Conservation (phyloP, 2,888 invertebrate species). For the Pristionchus entomophagus region DNA sequence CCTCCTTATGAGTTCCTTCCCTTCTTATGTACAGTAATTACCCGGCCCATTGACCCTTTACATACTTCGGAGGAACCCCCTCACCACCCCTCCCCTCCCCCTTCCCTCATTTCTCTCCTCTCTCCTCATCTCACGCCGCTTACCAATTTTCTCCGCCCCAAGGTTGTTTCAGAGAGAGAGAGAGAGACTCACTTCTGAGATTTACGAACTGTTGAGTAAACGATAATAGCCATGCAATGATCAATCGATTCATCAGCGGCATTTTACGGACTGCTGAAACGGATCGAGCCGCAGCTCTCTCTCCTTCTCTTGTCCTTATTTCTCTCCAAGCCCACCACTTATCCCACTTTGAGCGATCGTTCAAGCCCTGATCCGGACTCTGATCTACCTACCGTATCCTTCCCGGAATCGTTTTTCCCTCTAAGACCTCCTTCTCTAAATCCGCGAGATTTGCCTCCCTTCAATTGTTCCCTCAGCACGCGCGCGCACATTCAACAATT, state of each 20-base stretch:
- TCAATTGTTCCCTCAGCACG: slow-evolving; percentile 20
- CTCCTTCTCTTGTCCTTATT: slow-evolving; percentile 5
- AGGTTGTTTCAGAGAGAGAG: neutral
- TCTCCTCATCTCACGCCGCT: slow-evolving; percentile 28
- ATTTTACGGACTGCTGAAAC: neutral
- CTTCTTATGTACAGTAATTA: slow-evolving; percentile 38
- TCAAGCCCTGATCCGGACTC: neutral
- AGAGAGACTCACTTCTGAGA: slow-evolving; percentile 26
- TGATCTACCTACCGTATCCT: neutral
- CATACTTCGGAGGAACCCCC: neutral
- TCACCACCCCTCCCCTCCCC: neutral
- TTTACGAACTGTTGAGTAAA: slow-evolving; percentile 15
- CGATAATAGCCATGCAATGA: neutral
- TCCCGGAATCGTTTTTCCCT: neutral
- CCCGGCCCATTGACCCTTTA: slow-evolving; percentile 37
- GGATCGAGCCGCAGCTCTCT: neutral
- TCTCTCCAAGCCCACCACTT: slow-evolving; percentile 5
- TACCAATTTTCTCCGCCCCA: slow-evolving; percentile 8
- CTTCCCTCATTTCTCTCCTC: neutral
- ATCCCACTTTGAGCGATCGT: slow-evolving; percentile 1
- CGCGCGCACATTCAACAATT: slow-evolving; percentile 29
- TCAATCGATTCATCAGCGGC: neutral
- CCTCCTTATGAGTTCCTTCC: slow-evolving; percentile 5
- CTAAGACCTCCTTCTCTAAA: slow-evolving; percentile 5
- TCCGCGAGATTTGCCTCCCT: slow-evolving; percentile 19